These are phyloP conservation scores for Dermatemys mawii DNA, from an alignment of 2,113 vertebrate genomes.

Conservation along the genomic window DNA sequence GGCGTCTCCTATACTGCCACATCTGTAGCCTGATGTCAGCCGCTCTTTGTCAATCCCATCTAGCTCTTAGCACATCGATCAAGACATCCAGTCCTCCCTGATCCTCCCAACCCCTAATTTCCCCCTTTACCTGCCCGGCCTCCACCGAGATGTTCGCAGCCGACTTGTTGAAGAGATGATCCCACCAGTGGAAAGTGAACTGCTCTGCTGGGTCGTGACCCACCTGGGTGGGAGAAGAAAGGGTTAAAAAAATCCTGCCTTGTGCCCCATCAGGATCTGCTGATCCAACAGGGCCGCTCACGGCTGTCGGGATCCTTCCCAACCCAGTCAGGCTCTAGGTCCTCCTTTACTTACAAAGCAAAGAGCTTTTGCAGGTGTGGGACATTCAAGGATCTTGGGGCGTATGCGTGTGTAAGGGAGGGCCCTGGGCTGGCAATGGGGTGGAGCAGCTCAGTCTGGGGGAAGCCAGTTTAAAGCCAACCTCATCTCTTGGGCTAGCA, in stretches of 20 bases:
- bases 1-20: not conserved
- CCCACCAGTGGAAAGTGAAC: constrained; percentile 97
- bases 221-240: constrained; percentile 77
- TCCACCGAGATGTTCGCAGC: constrained; percentile 88
- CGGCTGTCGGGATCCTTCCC: not conserved
- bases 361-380: not conserved
- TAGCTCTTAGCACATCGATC: not conserved
- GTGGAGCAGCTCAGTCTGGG: not conserved
- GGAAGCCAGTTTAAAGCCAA: not conserved
- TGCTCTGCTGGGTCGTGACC: constrained; percentile 89
- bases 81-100: not conserved
- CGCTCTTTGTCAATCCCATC: not conserved
- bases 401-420: not conserved
- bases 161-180: constrained; percentile 92
- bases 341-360: not conserved
- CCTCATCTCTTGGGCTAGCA: not conserved
- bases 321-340: not conserved
- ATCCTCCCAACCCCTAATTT: rapidly evolving
- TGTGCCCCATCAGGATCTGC: not conserved
- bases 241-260: not conserved
- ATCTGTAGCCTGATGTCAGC: not conserved
- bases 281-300: not conserved
- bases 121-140: constrained; percentile 74
- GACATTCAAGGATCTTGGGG: not conserved
- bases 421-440: not conserved